Conservation (phyloP, 2,113 vertebrate species). For the Columba livia region DNA sequence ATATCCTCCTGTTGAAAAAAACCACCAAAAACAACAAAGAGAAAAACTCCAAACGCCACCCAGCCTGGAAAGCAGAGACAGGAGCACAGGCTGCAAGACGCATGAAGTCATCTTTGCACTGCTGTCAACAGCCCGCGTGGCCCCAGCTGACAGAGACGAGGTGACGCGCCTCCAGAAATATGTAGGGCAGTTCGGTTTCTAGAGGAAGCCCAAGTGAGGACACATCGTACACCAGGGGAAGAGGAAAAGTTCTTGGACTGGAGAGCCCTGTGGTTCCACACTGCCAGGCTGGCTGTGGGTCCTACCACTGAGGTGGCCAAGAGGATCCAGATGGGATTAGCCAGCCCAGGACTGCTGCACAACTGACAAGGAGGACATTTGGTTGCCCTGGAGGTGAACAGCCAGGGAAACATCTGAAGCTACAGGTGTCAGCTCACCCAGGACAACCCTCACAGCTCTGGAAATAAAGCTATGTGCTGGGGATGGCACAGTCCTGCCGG, state of each 20-base stretch:
- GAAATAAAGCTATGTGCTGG: not conserved
- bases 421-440: not conserved
- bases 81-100: not conserved
- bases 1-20: not conserved
- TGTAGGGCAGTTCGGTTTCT: conserved; percentile 13
- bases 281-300: not conserved
- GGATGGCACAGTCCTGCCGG: rapidly evolving
- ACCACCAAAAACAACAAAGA: not conserved
- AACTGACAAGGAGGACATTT: not conserved
- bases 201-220: conserved; percentile 16
- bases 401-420: not conserved
- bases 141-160: conserved; percentile 11
- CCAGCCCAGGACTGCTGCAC: not conserved
- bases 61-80: conserved; percentile 31
- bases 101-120: conserved; percentile 52
- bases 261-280: not conserved
- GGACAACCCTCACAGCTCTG: not conserved
- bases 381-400: rapidly evolving
- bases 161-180: conserved; percentile 36
- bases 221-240: not conserved
- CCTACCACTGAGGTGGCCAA: not conserved
- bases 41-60: not conserved
- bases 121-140: conserved; percentile 14
- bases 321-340: not conserved
- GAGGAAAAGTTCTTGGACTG: not conserved